Evolutionary conservation across 2,113 vertebrate species (phyloP).

Genomic region (Charadrius vociferus): DNA sequence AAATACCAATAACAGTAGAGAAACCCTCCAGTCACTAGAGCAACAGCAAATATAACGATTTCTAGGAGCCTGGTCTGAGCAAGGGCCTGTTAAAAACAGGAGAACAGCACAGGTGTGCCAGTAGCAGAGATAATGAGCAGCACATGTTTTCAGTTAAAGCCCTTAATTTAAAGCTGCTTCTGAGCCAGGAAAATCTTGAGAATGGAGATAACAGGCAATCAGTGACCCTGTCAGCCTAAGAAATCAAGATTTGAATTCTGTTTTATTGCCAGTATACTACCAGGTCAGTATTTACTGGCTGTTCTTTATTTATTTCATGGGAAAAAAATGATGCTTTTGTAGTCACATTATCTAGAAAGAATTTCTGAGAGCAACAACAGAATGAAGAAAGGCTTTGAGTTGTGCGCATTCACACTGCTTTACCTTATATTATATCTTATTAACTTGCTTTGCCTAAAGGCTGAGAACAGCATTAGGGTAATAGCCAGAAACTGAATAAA

Average conservation of each 20-base stretch:
- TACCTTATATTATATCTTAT: not conserved
- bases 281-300: not conserved
- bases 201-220: not conserved
- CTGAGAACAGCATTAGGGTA: not conserved
- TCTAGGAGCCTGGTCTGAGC: not conserved
- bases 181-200: not conserved
- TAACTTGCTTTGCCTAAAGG: not conserved
- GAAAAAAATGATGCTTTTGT: not conserved
- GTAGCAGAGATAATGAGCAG: slow-evolving; percentile 24
- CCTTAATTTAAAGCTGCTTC: slow-evolving; percentile 20
- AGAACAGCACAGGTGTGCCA: not conserved
- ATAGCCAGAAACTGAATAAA: not conserved
- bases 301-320: not conserved
- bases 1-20: not conserved
- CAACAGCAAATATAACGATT: not conserved
- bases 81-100: not conserved
- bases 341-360: not conserved
- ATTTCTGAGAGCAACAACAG: not conserved
- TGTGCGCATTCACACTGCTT: not conserved
- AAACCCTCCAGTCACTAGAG: not conserved
- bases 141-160: slow-evolving; percentile 23
- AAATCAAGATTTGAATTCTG: not conserved
- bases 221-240: not conserved
- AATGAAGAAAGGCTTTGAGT: not conserved
- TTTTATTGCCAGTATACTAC: not conserved